Percentiles rank a stretch among this genome's conserved stretches.
phyloP scores from a whole-genome alignment of 2,797 vertebrate species.

The Syngnathus acus region DNA sequence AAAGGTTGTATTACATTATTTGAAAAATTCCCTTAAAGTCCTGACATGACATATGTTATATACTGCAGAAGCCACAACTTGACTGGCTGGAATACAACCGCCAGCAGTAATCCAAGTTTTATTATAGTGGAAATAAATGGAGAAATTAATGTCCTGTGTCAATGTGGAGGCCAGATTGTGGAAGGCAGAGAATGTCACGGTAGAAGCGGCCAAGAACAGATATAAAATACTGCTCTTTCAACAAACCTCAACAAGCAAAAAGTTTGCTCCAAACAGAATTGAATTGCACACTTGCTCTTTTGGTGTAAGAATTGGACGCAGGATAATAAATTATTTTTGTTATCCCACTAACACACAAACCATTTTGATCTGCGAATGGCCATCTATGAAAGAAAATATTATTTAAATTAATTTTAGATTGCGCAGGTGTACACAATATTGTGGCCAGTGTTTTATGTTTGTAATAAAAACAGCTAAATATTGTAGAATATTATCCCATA shows the following conservation, averaged over 20 bases:
- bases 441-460: no score
- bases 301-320: neutral
- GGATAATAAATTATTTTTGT: neutral
- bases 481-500: neutral
- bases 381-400: neutral
- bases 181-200: conserved; percentile 4
- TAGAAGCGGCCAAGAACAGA: conserved; percentile 1
- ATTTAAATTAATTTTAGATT: neutral
- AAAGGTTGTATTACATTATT: neutral
- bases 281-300: neutral
- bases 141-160: conserved; percentile 1
- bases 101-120: conserved; percentile 3
- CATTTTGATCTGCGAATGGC: neutral
- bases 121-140: neutral
- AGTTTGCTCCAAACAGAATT: neutral
- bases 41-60: neutral
- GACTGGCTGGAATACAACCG: neutral
- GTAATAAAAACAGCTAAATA: neutral
- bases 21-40: neutral
- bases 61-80: neutral
- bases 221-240: conserved; percentile 7
- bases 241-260: neutral
- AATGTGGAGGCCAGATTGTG: neutral
- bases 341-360: neutral
- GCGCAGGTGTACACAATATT: neutral